Percentiles rank a stretch among this genome's conserved stretches.
Evolutionary conservation across 2,888 invertebrate species (phyloP).

Genomic region (Tenthredo distinguenda): DNA sequence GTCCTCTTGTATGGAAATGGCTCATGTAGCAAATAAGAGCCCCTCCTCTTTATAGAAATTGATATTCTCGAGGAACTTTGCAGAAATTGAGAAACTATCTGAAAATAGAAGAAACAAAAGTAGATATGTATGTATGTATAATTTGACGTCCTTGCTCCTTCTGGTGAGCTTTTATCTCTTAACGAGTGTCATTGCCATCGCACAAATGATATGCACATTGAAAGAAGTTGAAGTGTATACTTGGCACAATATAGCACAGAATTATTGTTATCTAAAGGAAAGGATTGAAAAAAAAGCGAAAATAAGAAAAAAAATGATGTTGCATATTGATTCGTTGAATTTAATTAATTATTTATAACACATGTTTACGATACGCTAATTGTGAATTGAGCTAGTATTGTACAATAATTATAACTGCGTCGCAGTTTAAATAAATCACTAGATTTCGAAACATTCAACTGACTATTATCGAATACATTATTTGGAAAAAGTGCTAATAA

Average conservation of each 20-base stretch:
- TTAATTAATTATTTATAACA: slow-evolving; percentile 41
- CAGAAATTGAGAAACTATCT: not conserved
- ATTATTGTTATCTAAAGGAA: slow-evolving; percentile 44
- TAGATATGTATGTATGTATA: not conserved
- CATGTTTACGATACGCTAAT: slow-evolving; percentile 24
- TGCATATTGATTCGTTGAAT: slow-evolving; percentile 47
- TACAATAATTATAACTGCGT: slow-evolving; percentile 39
- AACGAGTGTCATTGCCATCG: slow-evolving; percentile 20
- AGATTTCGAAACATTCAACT: slow-evolving; percentile 1
- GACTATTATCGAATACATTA: not conserved
- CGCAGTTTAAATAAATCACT: slow-evolving; percentile 39
- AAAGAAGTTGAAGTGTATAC: slow-evolving; percentile 11
- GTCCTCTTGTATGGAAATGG: not conserved
- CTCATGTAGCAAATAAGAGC: not conserved
- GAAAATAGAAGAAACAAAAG: not conserved
- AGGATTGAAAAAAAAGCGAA: not conserved
- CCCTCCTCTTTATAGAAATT: not conserved
- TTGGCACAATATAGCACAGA: slow-evolving; percentile 40
- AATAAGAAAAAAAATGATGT: not conserved
- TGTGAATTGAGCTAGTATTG: slow-evolving; percentile 50
- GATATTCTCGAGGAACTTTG: not conserved
- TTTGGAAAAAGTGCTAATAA: not conserved
- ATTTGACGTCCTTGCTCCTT: slow-evolving; percentile 21
- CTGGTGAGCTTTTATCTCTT: not conserved
- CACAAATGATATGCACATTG: slow-evolving; percentile 47